Base-by-base conservation (phyloP, 2,888 invertebrate genomes). In the Clostera curtula region DNA sequence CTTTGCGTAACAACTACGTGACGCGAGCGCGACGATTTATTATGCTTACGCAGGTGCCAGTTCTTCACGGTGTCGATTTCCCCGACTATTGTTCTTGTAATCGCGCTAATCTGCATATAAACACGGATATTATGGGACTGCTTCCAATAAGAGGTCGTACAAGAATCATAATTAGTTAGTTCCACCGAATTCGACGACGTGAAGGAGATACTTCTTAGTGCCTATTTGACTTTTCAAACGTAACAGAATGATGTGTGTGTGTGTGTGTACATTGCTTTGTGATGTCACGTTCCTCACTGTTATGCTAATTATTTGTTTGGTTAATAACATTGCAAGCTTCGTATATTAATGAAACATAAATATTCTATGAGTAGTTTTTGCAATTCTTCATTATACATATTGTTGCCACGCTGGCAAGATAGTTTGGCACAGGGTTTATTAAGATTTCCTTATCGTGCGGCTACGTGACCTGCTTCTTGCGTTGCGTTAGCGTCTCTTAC, bases 1-100 rank as follows among this genome's bases (percentile, higher is more conserved):
- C 72, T 73, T 74, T 74, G 72, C 72, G 70, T 75, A 76, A 76
- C 62, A 61, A 49, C 49, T 49, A 60, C 64, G 65, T 65, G 68
- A 62, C 63, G 36, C 31, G 40, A 32, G 39, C 37, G 50, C 47
- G 40, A 55, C 45, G 37, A 51, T 56, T 63, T 63, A 64, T 65
- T 67, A 66, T 64, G 62, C 61, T 59, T 58, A 63, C 57, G 55
- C 63, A 62, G 62, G 63, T 68, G 67, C 58, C 53, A 40, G 49
- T 49, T 57, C 64, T 56, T 59, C 64, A 55, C 57, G 57, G 65
- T 63, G 69, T 71, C 64, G 66, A 69, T 73, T 73, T 70, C 68
- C 65, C 55, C 47, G 46, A 52, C 68, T 56, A 70, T 72, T 72
- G 68, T 72, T 64, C 54, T 54, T 40, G 54, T 62, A 61, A 68